Conservation (phyloP, 2,888 invertebrate species). For the Cyrtodaria siliqua region DNA sequence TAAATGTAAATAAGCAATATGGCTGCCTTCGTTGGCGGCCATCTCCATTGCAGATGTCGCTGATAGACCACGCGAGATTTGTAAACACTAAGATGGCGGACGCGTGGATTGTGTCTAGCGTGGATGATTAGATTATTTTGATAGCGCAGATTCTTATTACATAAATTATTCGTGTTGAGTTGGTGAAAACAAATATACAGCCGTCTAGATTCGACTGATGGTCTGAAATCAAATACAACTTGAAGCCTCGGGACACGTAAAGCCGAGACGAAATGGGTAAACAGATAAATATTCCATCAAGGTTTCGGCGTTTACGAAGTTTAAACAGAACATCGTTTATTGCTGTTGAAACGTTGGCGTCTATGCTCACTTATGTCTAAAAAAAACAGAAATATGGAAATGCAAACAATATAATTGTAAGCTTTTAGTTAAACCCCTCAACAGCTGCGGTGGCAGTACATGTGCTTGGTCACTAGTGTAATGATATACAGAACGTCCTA, state of each 20-base stretch:
- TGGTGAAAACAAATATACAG: conserved; percentile 47
- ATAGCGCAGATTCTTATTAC: conserved; percentile 38
- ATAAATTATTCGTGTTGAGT: conserved; percentile 27
- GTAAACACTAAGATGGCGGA: conserved; percentile 29
- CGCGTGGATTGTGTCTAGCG: conserved; percentile 60
- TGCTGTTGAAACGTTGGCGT: neutral
- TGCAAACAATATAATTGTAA: too few species aligned
- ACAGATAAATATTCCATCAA: conserved; percentile 24
- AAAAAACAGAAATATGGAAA: conserved; percentile 29
- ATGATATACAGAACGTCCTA: too few species aligned
- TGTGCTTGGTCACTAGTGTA: too few species aligned
- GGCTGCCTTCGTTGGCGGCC: conserved; percentile 61
- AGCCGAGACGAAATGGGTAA: conserved; percentile 33
- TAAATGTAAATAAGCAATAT: conserved; percentile 53
- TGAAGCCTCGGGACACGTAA: conserved; percentile 14
- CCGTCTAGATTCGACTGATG: conserved; percentile 12
- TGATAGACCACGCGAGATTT: conserved; percentile 59
- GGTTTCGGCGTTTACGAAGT: conserved; percentile 7
- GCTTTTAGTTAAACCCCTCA: too few species aligned
- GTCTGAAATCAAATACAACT: neutral
- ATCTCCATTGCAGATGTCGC: conserved; percentile 59
- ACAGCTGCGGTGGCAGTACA: too few species aligned
- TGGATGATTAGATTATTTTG: conserved; percentile 56
- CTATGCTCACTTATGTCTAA: conserved; percentile 15
- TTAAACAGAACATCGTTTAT: neutral